Conservation (phyloP, 2,797 vertebrate genomes). For the Macropus fuliginosus region DNA sequence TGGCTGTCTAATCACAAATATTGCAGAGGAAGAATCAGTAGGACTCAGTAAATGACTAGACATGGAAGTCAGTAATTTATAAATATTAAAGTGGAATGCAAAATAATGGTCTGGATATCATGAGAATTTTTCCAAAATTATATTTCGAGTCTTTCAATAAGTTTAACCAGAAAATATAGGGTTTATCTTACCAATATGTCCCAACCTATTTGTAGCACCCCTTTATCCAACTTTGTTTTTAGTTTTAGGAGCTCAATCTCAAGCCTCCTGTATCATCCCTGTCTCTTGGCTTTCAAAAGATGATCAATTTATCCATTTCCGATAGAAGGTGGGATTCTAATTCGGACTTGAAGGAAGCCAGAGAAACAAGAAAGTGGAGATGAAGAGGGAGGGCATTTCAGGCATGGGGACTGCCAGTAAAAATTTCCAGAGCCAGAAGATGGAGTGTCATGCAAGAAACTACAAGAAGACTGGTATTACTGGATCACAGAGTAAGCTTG, state of each 20-base stretch:
- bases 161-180: slow-evolving; percentile 27
- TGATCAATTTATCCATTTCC: not conserved
- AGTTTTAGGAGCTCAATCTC: slow-evolving; percentile 42
- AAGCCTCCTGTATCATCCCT: not conserved
- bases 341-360: not conserved
- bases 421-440: not conserved
- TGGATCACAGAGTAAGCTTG: not conserved
- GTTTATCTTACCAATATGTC: slow-evolving; percentile 44
- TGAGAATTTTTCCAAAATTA: slow-evolving; percentile 61
- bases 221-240: slow-evolving; percentile 2
- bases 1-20: not conserved
- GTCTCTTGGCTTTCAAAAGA: not conserved
- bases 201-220: not conserved
- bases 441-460: not conserved
- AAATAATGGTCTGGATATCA: slow-evolving; percentile 8
- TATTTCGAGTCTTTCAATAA: slow-evolving; percentile 41
- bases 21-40: not conserved
- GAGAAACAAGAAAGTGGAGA: not conserved
- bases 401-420: not conserved
- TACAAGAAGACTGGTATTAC: not conserved
- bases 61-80: not conserved
- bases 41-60: not conserved
- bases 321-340: not conserved
- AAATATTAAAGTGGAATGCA: slow-evolving; percentile 14
- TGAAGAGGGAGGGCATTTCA: not conserved